Base-by-base conservation (phyloP, 2,797 vertebrate genomes). In the Sebastes oblongus region DNA sequence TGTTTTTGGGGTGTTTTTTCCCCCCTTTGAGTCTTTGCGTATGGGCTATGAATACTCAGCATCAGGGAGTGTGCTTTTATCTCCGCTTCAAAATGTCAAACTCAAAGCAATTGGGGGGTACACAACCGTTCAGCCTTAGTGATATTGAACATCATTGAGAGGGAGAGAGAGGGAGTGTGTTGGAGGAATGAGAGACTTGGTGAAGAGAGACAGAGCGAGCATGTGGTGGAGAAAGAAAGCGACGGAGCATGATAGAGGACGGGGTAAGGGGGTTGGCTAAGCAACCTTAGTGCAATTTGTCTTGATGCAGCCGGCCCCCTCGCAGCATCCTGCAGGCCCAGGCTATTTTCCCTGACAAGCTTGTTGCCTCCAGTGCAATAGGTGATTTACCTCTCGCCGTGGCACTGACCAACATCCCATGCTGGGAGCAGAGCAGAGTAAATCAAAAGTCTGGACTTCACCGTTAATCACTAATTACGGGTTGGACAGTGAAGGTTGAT, bases 381-480 rank as follows among this genome's bases (percentile, higher is more conserved):
- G 90, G 88, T 93, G 92, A 93, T 93, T 94, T 93, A 93, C 86
- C 89, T 91, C 80, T 83, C 16, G 14, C 83, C 3, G 30, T 73
- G 78, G 86, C 89, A 86, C 88, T 82, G 85, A 88, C 90, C 88
- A 87, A 75, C 83, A 89, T 86, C 86, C 78, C 83, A 66, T 80
- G 85, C 86, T 81, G 85, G 84, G 80, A 82, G 82, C 80, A 70
- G 59, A 65, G 80, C 82, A 70, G 83, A 90, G 90, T 93, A 91
- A 94, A 92, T 93, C 92, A 93, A 88, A 93, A 89, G 76, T 76
- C 86, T 80, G 81, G 80, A 84, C 88, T 78, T 77, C 42, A 61
- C 86, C 76, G 85, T 93, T 94, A 93, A 94, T 93, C 90, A 91
- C 91, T 94, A 93, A 94, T 94, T 94, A 92, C 88, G 91, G 85